A percentile compares a stretch with the other conserved stretches of the same genome.
phyloP scores from a whole-genome alignment of 2,888 invertebrate genomes.

The Leuctra nigra region DNA sequence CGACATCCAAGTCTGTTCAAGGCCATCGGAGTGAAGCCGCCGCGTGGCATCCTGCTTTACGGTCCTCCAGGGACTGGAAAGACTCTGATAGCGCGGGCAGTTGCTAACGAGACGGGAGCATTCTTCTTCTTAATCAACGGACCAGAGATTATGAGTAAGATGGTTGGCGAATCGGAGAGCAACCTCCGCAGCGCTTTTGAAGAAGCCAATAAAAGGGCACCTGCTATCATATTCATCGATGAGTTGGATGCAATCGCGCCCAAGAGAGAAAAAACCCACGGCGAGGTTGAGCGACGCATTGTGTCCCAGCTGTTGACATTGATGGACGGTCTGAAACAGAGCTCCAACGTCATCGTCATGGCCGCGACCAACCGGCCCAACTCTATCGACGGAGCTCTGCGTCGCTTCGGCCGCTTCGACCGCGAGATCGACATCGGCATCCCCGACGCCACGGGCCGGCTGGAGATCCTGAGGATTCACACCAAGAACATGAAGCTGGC shows the following conservation, averaged over 20 bases:
- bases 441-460: conserved; percentile 94
- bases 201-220: conserved; percentile 98
- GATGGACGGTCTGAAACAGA: conserved; percentile 99
- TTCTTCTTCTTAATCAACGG: conserved; percentile 99
- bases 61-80: conserved; percentile 97
- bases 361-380: conserved; percentile 99
- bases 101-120: conserved; percentile 99
- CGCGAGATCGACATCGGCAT: conserved; percentile 99
- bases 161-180: conserved; percentile 98
- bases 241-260: conserved; percentile 99
- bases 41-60: conserved; percentile 94
- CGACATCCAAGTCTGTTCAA: conserved; percentile 98
- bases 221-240: conserved; percentile 99
- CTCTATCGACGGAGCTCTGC: conserved; percentile 94
- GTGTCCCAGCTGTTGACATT: conserved; percentile 96
- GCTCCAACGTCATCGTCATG: conserved; percentile 98
- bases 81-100: conserved; percentile 96
- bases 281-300: conserved; percentile 96
- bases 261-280: conserved; percentile 98
- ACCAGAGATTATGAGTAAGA: conserved; percentile 99
- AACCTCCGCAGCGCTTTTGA: conserved; percentile 98
- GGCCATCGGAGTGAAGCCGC: conserved; percentile 99
- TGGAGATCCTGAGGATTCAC: conserved; percentile 97
- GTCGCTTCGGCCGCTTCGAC: conserved; percentile 97
- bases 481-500: conserved; percentile 99